These are phyloP conservation scores for Osmoderma eremita DNA, from an alignment of 2,888 invertebrate genomes.

Conservation along the genomic window DNA sequence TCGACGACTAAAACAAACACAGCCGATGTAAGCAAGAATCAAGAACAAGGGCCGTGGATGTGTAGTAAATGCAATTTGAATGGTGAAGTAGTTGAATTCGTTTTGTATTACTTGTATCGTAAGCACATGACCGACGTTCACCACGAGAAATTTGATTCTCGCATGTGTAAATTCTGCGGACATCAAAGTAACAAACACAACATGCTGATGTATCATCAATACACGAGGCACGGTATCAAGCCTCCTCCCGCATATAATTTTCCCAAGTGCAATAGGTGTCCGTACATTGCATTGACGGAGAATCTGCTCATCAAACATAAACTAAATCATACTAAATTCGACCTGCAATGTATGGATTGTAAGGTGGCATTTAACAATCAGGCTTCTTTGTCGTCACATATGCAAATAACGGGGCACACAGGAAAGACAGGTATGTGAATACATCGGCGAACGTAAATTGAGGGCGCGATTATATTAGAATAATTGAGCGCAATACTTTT, in stretches of 20 bases:
- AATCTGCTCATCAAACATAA: conserved; percentile 77
- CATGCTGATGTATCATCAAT: conserved; percentile 80
- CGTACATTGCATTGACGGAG: conserved; percentile 79
- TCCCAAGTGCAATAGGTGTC: conserved; percentile 82
- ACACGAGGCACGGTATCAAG: conserved; percentile 79
- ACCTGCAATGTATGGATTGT: conserved; percentile 69
- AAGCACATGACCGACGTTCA: conserved; percentile 85
- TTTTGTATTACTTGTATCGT: conserved; percentile 81
- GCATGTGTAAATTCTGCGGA: conserved; percentile 87
- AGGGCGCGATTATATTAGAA: no score
- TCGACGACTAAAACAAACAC: conserved; percentile 6
- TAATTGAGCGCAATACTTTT: no score
- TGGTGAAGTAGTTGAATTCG: conserved; percentile 71
- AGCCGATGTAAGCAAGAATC: conserved; percentile 63
- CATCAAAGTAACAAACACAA: conserved; percentile 78
- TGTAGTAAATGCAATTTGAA: conserved; percentile 79
- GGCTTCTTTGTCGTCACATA: conserved; percentile 64
- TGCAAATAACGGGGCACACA: conserved; percentile 69
- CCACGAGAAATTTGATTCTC: conserved; percentile 78
- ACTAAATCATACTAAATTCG: conserved; percentile 68
- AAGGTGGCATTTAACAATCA: conserved; percentile 66
- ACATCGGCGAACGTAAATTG: no score
- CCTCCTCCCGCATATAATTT: conserved; percentile 76
- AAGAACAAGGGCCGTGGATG: conserved; percentile 79
- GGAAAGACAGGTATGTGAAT: conserved; percentile 48